Evolutionary conservation across 1,140 invertebrate genomes (phyloP).

Genomic region (Zaprionus taronus): DNA sequence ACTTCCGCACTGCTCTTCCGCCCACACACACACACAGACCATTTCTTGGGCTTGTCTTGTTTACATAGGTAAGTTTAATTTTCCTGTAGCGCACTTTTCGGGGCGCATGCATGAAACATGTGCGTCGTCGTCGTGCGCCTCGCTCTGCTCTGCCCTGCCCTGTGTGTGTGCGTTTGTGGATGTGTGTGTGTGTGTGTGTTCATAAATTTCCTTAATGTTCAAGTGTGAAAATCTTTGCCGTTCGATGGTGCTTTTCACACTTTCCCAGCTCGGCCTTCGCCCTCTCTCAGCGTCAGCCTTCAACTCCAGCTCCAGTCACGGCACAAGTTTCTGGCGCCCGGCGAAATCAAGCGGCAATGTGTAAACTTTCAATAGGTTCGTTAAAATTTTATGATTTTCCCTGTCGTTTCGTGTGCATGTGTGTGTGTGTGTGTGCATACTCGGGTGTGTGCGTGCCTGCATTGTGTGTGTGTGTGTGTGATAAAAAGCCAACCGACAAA

Average conservation of each 20-base stretch:
- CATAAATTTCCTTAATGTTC: slow-evolving; percentile 79
- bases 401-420: slow-evolving; percentile 14
- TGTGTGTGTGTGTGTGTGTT: slow-evolving; percentile 59
- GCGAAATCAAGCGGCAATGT: slow-evolving; percentile 81
- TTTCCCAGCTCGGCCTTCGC: slow-evolving; percentile 56
- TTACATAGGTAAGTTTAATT: slow-evolving; percentile 84
- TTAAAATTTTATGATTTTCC: slow-evolving; percentile 84
- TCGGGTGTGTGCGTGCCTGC: slow-evolving; percentile 20
- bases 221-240: slow-evolving; percentile 84
- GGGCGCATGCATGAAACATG: slow-evolving; percentile 69
- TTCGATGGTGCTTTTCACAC: slow-evolving; percentile 84
- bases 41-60: slow-evolving; percentile 68
- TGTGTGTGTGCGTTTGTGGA: slow-evolving; percentile 21
- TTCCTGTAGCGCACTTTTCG: slow-evolving; percentile 81
- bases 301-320: slow-evolving; percentile 31
- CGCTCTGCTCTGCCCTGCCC: slow-evolving; percentile 4
- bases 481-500: slow-evolving; percentile 54
- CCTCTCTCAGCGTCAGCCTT: slow-evolving; percentile 4
- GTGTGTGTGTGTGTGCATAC: slow-evolving; percentile 1
- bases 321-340: slow-evolving; percentile 32
- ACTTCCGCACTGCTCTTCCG: slow-evolving; percentile 64
- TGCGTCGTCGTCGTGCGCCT: slow-evolving; percentile 47
- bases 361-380: slow-evolving; percentile 83
- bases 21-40: slow-evolving; percentile 47
- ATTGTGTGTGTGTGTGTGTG: slow-evolving; percentile 34